Base-by-base conservation (phyloP, 1,140 invertebrate genomes). In the Branchinecta lindahli region DNA sequence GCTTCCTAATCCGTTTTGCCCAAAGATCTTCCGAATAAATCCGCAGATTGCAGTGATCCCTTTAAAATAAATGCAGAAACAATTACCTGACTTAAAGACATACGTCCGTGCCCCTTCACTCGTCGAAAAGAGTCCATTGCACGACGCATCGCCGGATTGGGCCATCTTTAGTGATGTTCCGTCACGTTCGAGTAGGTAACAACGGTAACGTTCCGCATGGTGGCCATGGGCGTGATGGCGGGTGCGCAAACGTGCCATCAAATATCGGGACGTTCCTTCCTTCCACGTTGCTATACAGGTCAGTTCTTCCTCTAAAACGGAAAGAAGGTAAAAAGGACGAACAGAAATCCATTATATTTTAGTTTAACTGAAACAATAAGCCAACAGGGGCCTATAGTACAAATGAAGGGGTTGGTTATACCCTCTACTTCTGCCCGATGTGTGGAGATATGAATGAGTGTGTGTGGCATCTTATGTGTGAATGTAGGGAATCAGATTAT, bases 121-220 rank as follows among this genome's bases (percentile, higher is more conserved):
- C 0, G 89, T 86, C 75, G 88, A 89, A 75, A 88, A 88, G 44
- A 92, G 81, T 8, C 90, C 90, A 77, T 91, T 91, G 80, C 90
- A 93, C 7, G 89, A 91, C 46, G 90, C 90, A 79, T 92, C 90
- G 10, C 90, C 91, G 68, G 89, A 91, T 80, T 93, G 89, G 0
- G 89, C 89, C 68, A 92, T 85, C 74, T 86, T 84, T 79, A 89
- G 90, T 76, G 89, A 78, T 72, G 81, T 79, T 21, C 78, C 77
- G 18, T 77, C 74, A 18, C 67, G 10, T 80, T 92, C 90, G 80
- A 90, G 92, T 46, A 94, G 90, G 81, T 94, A 95, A 82, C 92
- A 94, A 72, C 92, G 83, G 80, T 92, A 95, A 70, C 89, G 85
- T 78, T 94, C 92, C 79, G 94, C 91, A 80, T 92, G 91, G 73